Evolutionary conservation across 1,140 invertebrate genomes (phyloP).

Genomic region (Scaptomyza hsui): DNA sequence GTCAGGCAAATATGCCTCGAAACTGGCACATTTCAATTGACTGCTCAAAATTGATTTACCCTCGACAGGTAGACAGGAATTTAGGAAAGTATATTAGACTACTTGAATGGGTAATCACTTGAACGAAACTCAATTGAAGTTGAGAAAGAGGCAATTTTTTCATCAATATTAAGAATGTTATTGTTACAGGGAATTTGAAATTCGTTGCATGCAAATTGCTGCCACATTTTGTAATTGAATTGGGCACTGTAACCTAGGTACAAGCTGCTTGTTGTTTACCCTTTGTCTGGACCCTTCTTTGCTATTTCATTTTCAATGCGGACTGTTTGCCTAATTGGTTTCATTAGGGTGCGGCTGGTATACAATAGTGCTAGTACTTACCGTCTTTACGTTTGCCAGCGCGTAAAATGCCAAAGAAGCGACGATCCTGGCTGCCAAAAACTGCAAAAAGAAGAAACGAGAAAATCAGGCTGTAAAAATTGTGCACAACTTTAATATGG

Average conservation of each 20-base stretch:
- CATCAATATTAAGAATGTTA: too few species aligned
- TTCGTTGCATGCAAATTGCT: slow-evolving; percentile 20
- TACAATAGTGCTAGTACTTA: slow-evolving; percentile 40
- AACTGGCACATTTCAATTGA: slow-evolving; percentile 46
- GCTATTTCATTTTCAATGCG: slow-evolving; percentile 63
- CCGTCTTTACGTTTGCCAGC: slow-evolving; percentile 63
- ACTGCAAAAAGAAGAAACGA: slow-evolving; percentile 27
- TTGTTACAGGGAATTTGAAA: slow-evolving; percentile 31
- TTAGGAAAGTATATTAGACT: neutral
- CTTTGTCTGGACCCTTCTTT: slow-evolving; percentile 70
- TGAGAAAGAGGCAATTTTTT: too few species aligned
- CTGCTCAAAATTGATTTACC: slow-evolving; percentile 37
- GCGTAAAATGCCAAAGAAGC: slow-evolving; percentile 71
- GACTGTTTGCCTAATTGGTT: slow-evolving; percentile 71
- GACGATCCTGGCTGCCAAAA: slow-evolving; percentile 48
- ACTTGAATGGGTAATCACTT: slow-evolving; percentile 1
- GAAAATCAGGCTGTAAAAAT: slow-evolving; percentile 35
- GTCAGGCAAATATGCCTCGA: slow-evolving; percentile 21
- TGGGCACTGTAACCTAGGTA: neutral
- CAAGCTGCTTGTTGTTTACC: slow-evolving; percentile 57
- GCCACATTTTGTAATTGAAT: slow-evolving; percentile 63
- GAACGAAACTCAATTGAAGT: neutral
- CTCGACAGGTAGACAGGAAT: neutral
- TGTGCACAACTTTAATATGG: slow-evolving; percentile 27
- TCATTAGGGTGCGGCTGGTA: slow-evolving; percentile 48